Conservation (phyloP, 2,888 invertebrate genomes). For the Drosophila hamatofila region DNA sequence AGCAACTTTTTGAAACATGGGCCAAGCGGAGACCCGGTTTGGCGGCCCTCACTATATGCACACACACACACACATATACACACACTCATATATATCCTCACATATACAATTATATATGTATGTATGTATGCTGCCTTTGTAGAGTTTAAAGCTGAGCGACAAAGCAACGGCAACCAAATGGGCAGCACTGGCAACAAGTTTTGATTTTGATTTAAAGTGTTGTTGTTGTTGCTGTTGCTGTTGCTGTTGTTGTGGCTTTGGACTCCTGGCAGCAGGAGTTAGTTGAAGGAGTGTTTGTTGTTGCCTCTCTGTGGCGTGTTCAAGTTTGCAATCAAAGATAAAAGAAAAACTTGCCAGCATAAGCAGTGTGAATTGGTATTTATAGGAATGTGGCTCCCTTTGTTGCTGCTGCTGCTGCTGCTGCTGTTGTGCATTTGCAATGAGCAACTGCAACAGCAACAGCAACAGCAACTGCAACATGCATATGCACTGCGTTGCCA, state of each 20-base stretch:
- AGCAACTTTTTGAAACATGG: constrained; percentile 73
- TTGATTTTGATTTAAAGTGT: constrained; percentile 42
- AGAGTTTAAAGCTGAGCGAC: constrained; percentile 56
- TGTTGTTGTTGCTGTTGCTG: constrained; percentile 17
- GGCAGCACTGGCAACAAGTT: constrained; percentile 73
- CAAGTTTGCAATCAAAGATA: constrained; percentile 77
- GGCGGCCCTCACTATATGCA: constrained; percentile 28
- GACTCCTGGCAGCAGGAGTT: constrained; percentile 54
- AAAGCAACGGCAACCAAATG: constrained; percentile 58
- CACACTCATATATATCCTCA: constrained; percentile 5
- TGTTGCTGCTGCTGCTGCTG: constrained; percentile 32
- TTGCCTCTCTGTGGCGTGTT: constrained; percentile 43
- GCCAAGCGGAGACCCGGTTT: constrained; percentile 56
- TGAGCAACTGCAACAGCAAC: constrained; percentile 50
- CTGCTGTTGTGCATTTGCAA: constrained; percentile 58
- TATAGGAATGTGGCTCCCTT: constrained; percentile 72
- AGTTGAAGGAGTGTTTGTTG: constrained; percentile 50
- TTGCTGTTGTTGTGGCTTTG: not conserved
- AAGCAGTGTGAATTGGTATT: constrained; percentile 76
- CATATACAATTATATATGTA: constrained; percentile 5
- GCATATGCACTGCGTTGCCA: constrained; percentile 12
- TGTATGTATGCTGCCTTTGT: constrained; percentile 29
- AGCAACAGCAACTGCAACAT: constrained; percentile 7
- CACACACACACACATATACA: not conserved
- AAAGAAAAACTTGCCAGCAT: constrained; percentile 63